These are phyloP conservation scores for Cololabis saira DNA, from an alignment of 2,113 vertebrate genomes.

Conservation along the genomic window DNA sequence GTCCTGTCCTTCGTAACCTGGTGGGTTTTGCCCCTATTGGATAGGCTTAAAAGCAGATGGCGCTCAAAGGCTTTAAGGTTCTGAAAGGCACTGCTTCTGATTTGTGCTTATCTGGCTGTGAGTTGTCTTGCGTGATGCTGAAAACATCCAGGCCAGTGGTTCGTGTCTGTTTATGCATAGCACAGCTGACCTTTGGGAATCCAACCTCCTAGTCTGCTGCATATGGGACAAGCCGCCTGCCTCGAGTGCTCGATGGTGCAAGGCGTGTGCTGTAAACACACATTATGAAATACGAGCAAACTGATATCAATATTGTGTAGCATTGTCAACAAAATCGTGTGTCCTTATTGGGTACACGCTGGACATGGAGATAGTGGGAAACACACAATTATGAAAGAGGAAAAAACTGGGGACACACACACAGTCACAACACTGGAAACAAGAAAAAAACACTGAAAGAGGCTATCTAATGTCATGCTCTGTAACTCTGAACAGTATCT, in stretches of 20 bases:
- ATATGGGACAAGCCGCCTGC: constrained; percentile 37
- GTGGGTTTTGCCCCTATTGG: constrained; percentile 68
- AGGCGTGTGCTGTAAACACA: constrained; percentile 20
- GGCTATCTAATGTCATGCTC: constrained; percentile 69
- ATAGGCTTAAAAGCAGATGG: constrained; percentile 67
- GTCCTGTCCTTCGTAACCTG: constrained; percentile 41
- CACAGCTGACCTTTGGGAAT: constrained; percentile 56
- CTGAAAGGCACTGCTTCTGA: constrained; percentile 57
- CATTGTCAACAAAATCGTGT: neutral
- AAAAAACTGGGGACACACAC: neutral
- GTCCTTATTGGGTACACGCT: neutral
- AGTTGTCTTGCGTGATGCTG: constrained; percentile 45
- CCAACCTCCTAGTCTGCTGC: constrained; percentile 49
- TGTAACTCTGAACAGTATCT: constrained; percentile 55
- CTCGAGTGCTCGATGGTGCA: constrained; percentile 25
- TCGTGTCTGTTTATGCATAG: constrained; percentile 66
- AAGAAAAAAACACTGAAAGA: constrained; percentile 52
- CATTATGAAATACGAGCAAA: neutral
- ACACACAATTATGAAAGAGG: too few relatives aligned
- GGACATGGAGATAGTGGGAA: neutral
- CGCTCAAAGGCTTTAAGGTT: constrained; percentile 59
- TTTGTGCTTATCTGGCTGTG: constrained; percentile 66
- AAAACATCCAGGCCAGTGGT: constrained; percentile 63
- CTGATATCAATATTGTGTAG: neutral
- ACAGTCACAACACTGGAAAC: constrained; percentile 3